A percentile compares a stretch with the other conserved stretches of the same genome.
phyloP scores from a whole-genome alignment of 2,888 invertebrate genomes.

The Lochmaea crataegi region DNA sequence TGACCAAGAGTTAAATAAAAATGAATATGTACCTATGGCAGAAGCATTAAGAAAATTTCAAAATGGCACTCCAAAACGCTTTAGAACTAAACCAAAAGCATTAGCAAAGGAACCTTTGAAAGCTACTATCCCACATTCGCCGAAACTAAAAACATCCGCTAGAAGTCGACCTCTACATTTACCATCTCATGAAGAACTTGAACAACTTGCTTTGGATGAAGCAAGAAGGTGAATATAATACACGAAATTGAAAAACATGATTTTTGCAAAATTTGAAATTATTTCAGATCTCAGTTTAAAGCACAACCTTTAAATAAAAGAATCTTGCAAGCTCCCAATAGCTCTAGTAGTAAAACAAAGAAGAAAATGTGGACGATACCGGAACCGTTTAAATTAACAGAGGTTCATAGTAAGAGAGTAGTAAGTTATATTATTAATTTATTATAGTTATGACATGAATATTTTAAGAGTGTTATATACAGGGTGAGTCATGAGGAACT shows the following conservation, averaged over 20 bases:
- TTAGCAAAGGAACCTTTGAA: conserved; percentile 15
- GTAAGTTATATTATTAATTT: background rate
- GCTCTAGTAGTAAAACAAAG: conserved; percentile 45
- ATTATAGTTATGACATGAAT: background rate
- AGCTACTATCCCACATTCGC: conserved; percentile 68
- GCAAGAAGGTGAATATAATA: conserved; percentile 67
- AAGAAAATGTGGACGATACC: conserved; percentile 71
- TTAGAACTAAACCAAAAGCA: conserved; percentile 59
- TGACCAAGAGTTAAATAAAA: conserved; percentile 43
- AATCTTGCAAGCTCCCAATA: conserved; percentile 68
- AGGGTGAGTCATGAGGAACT: too few species aligned
- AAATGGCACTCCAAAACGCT: conserved; percentile 68
- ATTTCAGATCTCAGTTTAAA: conserved; percentile 71
- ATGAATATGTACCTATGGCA: conserved; percentile 66
- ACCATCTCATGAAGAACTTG: conserved; percentile 71
- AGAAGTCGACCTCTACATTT: conserved; percentile 69
- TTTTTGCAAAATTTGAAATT: conserved; percentile 31
- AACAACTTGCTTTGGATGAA: conserved; percentile 73
- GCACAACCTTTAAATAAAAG: conserved; percentile 74
- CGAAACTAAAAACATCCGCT: conserved; percentile 68
- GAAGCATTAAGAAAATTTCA: conserved; percentile 69
- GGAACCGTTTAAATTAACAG: conserved; percentile 75
- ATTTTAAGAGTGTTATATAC: background rate
- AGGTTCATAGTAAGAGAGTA: background rate
- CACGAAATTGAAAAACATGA: background rate